Base-by-base conservation (phyloP, 2,113 vertebrate genomes). In the Psettodes erumei region DNA sequence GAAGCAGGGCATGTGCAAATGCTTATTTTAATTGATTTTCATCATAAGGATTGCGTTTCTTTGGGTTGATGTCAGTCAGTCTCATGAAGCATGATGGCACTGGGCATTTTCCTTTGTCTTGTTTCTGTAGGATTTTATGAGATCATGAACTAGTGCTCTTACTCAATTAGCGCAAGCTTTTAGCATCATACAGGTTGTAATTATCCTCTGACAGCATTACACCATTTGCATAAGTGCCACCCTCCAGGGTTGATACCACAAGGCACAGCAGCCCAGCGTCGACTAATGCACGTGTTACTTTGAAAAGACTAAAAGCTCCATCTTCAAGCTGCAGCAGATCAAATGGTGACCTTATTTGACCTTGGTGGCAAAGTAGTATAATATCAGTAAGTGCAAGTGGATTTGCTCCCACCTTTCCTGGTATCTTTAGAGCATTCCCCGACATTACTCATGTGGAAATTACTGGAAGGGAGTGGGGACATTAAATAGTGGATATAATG, bases 321-420 rank as follows among this genome's bases (percentile, higher is more conserved):
- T 67, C 65, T 75, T 81, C 16, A 0, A 40, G 37, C 59, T 40
- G 67, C 25, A 21, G 16, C 40, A 58, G 77, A 80, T 63, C 60
- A 61, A 66, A 64, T 40, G 3, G 33, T 62, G 77, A 78, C 80
- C 75, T 62, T 43, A n/a, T n/a, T n/a, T n/a, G n/a, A n/a, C n/a
- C n/a, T n/a, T n/a, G 59, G 59, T 59, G 75, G 37, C 30, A 1
- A 62, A 78, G 70, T 50, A 81, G 59, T 64, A 43, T n/a, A n/a
- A 81, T 90, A 78, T 82, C 59, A 73, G 21, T 51, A 59, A 66
- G 38, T 8, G 23, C n/a, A 28, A 80, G 62, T 62, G 56, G 51
- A 48, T 77, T 81, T 59, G 55, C 45, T 60, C 58, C 40, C n/a
- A 59, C 61, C 25, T 60, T 75, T 38, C 11, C 23, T 66, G 32